These are phyloP conservation scores for Emydura subglobosa DNA, from an alignment of 2,113 vertebrate genomes.

Conservation along the genomic window DNA sequence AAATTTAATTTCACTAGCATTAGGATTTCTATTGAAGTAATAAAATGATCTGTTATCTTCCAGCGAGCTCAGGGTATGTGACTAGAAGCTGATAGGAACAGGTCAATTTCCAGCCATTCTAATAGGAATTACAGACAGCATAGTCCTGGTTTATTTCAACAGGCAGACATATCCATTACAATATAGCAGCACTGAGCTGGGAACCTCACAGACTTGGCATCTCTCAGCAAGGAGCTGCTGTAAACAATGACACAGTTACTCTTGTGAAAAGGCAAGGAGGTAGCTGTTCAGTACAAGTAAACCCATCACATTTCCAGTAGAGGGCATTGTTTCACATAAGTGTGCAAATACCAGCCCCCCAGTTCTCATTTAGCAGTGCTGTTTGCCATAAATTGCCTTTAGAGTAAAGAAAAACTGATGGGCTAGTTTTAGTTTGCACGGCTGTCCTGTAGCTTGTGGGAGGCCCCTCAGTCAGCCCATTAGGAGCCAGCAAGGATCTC, in stretches of 20 bases:
- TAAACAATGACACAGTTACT: not conserved
- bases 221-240: not conserved
- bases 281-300: not conserved
- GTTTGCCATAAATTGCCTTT: not conserved
- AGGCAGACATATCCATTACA: rapidly evolving
- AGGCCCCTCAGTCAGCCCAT: not conserved
- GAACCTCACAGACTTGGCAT: not conserved
- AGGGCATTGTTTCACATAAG: not conserved
- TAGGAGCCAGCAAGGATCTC: not conserved
- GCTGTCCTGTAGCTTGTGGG: not conserved
- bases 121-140: not conserved
- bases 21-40: not conserved
- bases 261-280: not conserved
- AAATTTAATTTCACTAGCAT: constrained; percentile 8
- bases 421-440: not conserved
- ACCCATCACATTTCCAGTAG: not conserved
- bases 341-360: not conserved
- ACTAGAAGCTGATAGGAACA: not conserved
- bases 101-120: not conserved
- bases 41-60: not conserved
- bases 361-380: not conserved
- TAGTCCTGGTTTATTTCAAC: too few relatives aligned
- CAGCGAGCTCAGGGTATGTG: not conserved
- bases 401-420: not conserved
- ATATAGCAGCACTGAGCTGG: rapidly evolving